phyloP scores from a whole-genome alignment of 2,888 invertebrate genomes.

The Apamea crenata region DNA sequence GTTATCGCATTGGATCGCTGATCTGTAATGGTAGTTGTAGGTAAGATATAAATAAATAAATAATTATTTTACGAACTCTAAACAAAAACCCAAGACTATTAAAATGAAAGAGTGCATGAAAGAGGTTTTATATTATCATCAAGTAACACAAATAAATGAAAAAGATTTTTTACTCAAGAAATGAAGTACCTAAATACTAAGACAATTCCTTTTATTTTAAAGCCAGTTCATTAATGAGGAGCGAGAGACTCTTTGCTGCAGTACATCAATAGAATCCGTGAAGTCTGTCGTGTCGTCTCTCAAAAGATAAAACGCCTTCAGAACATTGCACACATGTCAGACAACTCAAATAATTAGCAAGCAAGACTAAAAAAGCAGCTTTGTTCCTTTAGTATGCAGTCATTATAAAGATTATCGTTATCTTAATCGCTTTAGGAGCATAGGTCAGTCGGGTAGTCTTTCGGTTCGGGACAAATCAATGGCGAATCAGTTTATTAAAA shows the following conservation, averaged over 20 bases:
- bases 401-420: constrained; percentile 17
- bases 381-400: constrained; percentile 23
- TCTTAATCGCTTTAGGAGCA: constrained; percentile 24
- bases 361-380: constrained; percentile 17
- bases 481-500: constrained; percentile 6
- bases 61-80: no score
- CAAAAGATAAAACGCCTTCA: constrained; percentile 13
- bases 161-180: neutral
- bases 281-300: neutral
- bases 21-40: no score
- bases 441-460: constrained; percentile 1
- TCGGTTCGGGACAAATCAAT: constrained; percentile 9
- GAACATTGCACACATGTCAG: constrained; percentile 38
- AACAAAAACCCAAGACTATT: neutral
- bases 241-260: neutral
- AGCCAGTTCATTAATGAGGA: constrained; percentile 33
- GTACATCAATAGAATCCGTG: constrained; percentile 17
- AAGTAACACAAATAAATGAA: no score
- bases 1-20: no score
- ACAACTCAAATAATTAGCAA: neutral
- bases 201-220: constrained; percentile 8
- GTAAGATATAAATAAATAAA: no score
- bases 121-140: neutral
- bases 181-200: neutral
- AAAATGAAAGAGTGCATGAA: neutral